phyloP scores from a whole-genome alignment of 2,797 vertebrate genomes.

The Pelobates cultripes region DNA sequence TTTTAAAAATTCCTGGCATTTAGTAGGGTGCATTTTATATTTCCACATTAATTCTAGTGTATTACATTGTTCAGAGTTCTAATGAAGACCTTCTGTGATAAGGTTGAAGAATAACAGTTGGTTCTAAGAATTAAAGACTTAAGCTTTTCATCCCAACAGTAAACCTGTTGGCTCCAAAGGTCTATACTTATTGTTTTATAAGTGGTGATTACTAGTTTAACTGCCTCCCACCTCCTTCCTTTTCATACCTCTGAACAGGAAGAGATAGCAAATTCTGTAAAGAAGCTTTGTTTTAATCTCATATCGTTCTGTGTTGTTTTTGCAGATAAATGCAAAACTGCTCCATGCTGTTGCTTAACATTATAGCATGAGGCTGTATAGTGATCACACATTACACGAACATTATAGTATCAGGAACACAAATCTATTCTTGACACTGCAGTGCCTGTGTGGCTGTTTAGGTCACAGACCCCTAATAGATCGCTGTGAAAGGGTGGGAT shows the following conservation, averaged over 20 bases:
- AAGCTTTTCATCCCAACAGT: neutral
- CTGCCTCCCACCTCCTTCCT: neutral
- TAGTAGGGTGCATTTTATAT: too few relatives aligned
- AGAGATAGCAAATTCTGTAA: neutral
- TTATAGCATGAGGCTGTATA: too few relatives aligned
- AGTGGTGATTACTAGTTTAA: neutral
- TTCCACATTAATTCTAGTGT: neutral
- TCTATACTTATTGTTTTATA: neutral
- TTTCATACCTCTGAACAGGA: neutral
- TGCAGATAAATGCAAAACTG: neutral
- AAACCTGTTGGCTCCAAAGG: neutral
- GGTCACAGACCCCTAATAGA: too few relatives aligned
- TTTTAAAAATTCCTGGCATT: too few relatives aligned
- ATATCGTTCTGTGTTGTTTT: neutral
- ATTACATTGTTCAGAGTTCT: neutral
- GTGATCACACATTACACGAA: too few relatives aligned
- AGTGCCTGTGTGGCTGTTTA: too few relatives aligned
- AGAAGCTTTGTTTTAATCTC: constrained; percentile 2
- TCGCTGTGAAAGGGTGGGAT: too few relatives aligned
- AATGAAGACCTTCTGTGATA: neutral
- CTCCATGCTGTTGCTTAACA: too few relatives aligned
- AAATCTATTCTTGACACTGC: too few relatives aligned
- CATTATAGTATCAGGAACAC: too few relatives aligned
- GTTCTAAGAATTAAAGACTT: neutral
- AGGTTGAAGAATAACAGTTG: neutral